A percentile compares a stretch with the other conserved stretches of the same genome.
Conservation (phyloP, 2,888 invertebrate species). For the Rhamphomyia laevipes region DNA sequence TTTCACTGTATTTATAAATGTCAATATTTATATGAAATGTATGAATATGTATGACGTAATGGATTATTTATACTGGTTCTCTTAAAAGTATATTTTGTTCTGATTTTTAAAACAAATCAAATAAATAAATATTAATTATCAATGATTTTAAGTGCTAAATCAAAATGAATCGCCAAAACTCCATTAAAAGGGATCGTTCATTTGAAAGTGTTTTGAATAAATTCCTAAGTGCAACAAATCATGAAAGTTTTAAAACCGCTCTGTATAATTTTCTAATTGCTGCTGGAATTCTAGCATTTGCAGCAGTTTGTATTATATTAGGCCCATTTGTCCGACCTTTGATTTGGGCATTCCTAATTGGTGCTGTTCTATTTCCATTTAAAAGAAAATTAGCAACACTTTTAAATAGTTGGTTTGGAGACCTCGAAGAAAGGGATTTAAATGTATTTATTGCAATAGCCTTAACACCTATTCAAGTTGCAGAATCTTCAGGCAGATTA, state of each 20-base stretch:
- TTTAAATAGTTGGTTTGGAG: conserved; percentile 67
- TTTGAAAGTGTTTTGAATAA: conserved; percentile 35
- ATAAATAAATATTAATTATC: no score
- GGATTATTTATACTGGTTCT: no score
- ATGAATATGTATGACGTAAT: no score
- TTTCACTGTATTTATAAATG: no score
- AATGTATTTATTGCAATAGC: conserved; percentile 49
- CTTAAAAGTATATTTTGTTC: no score
- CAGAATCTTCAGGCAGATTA: conserved; percentile 62
- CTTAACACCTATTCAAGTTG: conserved; percentile 60
- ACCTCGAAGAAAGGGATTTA: conserved; percentile 51
- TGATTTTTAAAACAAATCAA: no score
- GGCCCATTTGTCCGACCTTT: conserved; percentile 89
- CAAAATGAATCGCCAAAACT: conserved; percentile 30
- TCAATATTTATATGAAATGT: no score
- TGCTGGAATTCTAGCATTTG: conserved; percentile 32
- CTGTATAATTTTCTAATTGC: conserved; percentile 36
- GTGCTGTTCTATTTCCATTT: conserved; percentile 94
- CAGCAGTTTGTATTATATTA: conserved; percentile 68
- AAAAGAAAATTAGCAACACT: conserved; percentile 68
- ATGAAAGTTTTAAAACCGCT: conserved; percentile 34
- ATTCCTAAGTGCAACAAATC: conserved; percentile 30
- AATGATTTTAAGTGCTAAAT: not conserved
- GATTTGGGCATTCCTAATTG: conserved; percentile 91
- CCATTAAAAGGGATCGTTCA: conserved; percentile 32